Evolutionary conservation across 2,113 vertebrate genomes (phyloP).

Genomic region (Furnarius figulus): DNA sequence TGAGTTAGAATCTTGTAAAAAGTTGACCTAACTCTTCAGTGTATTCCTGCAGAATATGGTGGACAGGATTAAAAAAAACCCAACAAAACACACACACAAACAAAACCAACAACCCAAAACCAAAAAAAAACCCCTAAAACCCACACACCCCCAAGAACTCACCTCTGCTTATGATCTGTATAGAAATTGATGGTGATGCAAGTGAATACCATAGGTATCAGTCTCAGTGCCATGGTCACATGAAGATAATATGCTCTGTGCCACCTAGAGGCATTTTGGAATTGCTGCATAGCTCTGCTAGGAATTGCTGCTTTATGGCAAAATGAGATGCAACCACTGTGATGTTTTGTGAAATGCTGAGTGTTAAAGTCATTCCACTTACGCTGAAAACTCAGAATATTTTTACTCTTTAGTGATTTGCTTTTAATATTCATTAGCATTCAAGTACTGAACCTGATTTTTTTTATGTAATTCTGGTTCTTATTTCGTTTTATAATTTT

Average conservation of each 20-base stretch:
- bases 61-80: background rate
- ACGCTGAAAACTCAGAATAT: background rate
- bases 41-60: background rate
- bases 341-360: background rate
- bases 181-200: background rate
- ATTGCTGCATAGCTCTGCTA: background rate
- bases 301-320: background rate
- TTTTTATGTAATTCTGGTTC: background rate
- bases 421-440: background rate
- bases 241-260: background rate
- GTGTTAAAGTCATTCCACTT: background rate
- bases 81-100: no score
- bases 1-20: background rate
- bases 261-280: constrained; percentile 21
- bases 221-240: background rate
- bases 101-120: no score
- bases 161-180: background rate
- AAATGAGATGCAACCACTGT: background rate
- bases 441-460: background rate
- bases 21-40: background rate
- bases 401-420: background rate
- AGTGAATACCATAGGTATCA: background rate
- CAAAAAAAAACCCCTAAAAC: no score
- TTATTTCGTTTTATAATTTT: background rate
- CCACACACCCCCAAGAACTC: no score